These are phyloP conservation scores for Belgica antarctica DNA, from an alignment of 2,888 invertebrate species.

Conservation along the genomic window DNA sequence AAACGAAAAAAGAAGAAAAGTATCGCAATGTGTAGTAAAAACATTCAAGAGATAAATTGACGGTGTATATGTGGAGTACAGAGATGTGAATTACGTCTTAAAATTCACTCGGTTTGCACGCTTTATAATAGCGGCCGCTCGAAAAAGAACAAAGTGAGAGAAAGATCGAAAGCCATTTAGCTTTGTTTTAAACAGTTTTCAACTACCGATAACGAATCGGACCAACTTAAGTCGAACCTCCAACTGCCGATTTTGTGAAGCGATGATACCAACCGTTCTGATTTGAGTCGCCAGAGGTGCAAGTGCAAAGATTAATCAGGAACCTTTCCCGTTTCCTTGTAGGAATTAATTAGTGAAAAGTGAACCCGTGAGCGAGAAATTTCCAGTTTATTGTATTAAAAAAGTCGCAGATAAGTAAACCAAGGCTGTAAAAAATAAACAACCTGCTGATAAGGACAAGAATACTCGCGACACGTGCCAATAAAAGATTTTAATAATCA, in stretches of 20 bases:
- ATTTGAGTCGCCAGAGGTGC: background rate
- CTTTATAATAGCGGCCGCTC: background rate
- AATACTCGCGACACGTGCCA: no score
- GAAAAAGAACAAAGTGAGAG: background rate
- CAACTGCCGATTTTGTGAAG: background rate
- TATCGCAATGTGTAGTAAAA: background rate
- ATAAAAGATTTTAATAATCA: background rate
- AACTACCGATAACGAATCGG: background rate
- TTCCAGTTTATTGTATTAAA: no score
- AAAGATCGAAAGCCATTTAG: conserved; percentile 1
- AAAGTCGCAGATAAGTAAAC: no score
- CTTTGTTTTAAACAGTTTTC: background rate
- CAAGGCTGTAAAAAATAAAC: no score
- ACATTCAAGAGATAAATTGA: conserved; percentile 9
- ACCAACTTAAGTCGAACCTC: conserved; percentile 25
- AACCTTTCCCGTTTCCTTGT: conserved; percentile 1
- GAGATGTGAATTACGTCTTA: conserved; percentile 29
- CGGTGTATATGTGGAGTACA: conserved; percentile 10
- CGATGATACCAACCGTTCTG: background rate
- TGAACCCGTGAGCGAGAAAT: background rate
- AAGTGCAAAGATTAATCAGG: conserved; percentile 31
- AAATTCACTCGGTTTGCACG: background rate
- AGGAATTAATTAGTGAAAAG: conserved; percentile 7
- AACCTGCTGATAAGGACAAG: no score
- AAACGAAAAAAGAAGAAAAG: no score